Base-by-base conservation (phyloP, 1,140 invertebrate genomes). In the Camponotus vicinus region DNA sequence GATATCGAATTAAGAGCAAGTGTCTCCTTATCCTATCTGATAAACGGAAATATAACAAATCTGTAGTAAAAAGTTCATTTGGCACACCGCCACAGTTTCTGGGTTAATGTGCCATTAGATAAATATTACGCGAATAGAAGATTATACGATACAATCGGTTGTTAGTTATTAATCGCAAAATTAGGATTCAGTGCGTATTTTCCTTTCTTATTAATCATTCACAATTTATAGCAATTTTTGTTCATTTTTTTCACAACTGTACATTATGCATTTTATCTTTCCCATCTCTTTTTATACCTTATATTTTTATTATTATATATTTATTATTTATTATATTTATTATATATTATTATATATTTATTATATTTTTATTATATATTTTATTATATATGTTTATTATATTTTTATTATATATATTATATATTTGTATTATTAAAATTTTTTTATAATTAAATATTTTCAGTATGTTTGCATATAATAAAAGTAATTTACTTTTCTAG, bases 61-160 rank as follows among this genome's bases (percentile, higher is more conserved):
- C 15, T 15, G n/a, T 34, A 3, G 37, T 27, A 67, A 79, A 52
- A 67, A 69, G 42, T 37, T 67, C 42, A 52, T 79, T 79, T 79
- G 34, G 61, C n/a, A 67, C 9, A 37, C 40, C 67, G 45, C n/a
- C 32, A 11, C 18, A 64, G 63, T 52, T 79, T 79, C 61, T 67
- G 32, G 77, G 61, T 69, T 79, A 79, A 67, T 32, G 77, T 8
- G 45, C 13, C 34, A 79, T 69, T 78, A 67, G 49, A 79, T 79
- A 7, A 69, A 69, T 69, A 69, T 79, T 18, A 77, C 40, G 32
- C 40, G 13, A 32, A 21, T 21, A 21, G 32, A 42, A 69, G n/a
- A 78, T 32, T 49, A 15, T 18, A 32, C 7, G 1, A 32, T 18
- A 32, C 13, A 6, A 67, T 66, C 18, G n/a, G 18, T 52, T 45